Evolutionary conservation across 2,888 invertebrate species (phyloP).

Genomic region (Agonopterix heracliana): DNA sequence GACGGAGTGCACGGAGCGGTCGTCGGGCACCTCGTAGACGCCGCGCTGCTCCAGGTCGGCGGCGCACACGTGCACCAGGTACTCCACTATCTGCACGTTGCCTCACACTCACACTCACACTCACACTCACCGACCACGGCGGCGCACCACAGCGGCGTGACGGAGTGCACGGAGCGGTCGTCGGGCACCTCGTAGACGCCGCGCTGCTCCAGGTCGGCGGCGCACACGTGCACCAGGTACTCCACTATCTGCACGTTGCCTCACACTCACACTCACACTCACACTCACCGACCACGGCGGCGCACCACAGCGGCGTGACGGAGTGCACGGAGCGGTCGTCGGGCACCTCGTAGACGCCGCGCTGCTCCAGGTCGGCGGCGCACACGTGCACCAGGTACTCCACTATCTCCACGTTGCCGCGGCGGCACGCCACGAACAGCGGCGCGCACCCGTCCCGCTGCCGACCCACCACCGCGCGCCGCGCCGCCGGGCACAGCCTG

Average conservation of each 20-base stretch:
- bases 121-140: constrained; percentile 89
- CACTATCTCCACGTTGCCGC: constrained; percentile 88
- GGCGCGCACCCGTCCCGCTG: constrained; percentile 87
- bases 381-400: constrained; percentile 90
- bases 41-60: constrained; percentile 93
- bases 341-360: constrained; percentile 85
- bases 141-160: constrained; percentile 94
- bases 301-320: constrained; percentile 95
- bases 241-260: constrained; percentile 90
- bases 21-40: constrained; percentile 86
- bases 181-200: constrained; percentile 88
- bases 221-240: constrained; percentile 88
- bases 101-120: constrained; percentile 87
- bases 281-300: constrained; percentile 88
- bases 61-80: constrained; percentile 86
- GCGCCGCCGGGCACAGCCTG: constrained; percentile 74
- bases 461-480: constrained; percentile 81
- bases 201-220: constrained; percentile 89
- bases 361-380: constrained; percentile 89
- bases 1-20: constrained; percentile 86
- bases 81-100: constrained; percentile 89
- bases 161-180: constrained; percentile 86
- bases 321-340: constrained; percentile 88
- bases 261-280: constrained; percentile 85
- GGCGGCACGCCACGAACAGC: constrained; percentile 85